These are phyloP conservation scores for Frankliniella intonsa DNA, from an alignment of 2,888 invertebrate genomes.

Conservation along the genomic window DNA sequence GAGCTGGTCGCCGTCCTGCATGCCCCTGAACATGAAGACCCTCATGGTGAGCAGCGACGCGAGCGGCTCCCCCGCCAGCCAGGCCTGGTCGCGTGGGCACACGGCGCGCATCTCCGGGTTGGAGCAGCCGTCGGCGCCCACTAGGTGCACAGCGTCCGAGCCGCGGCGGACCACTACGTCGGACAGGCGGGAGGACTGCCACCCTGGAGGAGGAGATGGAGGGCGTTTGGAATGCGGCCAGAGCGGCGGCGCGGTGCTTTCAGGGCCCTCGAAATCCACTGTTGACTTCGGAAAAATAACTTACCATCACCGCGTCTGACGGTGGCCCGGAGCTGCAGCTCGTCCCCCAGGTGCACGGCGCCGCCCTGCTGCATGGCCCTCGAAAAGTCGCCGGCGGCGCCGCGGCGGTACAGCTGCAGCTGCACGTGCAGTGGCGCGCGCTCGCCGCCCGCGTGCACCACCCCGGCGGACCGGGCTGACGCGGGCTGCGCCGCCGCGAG, in stretches of 20 bases:
- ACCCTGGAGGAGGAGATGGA: neutral
- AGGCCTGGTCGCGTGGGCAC: constrained; percentile 32
- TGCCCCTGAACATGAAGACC: constrained; percentile 57
- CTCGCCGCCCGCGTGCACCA: constrained; percentile 52
- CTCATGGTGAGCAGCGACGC: constrained; percentile 38
- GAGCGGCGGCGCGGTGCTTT: neutral
- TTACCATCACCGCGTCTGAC: constrained; percentile 55
- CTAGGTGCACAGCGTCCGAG: neutral
- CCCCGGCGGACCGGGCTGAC: constrained; percentile 27
- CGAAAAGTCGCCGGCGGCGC: constrained; percentile 46
- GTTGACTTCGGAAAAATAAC: constrained; percentile 27
- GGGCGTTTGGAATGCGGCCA: neutral
- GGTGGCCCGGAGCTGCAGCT: constrained; percentile 52
- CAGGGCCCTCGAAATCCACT: neutral
- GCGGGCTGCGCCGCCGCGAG: neutral
- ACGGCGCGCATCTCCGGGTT: constrained; percentile 27
- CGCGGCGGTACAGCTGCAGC: constrained; percentile 43
- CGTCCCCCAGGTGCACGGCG: constrained; percentile 55
- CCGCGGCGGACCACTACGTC: constrained; percentile 16
- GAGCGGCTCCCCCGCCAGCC: constrained; percentile 30
- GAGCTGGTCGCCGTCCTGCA: constrained; percentile 55
- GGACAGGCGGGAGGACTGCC: neutral
- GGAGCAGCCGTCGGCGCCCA: constrained; percentile 8
- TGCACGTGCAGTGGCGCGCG: constrained; percentile 52
- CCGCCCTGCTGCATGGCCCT: constrained; percentile 51